Evolutionary conservation across 35 echinoderm and acorn worm genomes (phyloP).

Genomic region (Holothuria glaberrima): DNA sequence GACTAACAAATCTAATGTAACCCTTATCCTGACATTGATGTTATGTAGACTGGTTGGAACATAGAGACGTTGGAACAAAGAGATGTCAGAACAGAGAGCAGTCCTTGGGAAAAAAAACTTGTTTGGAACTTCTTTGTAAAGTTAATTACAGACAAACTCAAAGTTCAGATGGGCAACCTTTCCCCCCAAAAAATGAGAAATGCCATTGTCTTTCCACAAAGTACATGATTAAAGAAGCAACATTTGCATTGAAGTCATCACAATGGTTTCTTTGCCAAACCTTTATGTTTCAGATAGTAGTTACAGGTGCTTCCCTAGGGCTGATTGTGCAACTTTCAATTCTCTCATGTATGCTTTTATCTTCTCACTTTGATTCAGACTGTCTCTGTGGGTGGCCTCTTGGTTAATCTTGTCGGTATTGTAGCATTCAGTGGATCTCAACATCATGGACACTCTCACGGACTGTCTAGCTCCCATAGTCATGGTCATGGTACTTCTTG

Average conservation of each 20-base stretch:
- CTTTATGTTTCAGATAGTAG: not conserved
- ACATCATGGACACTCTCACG: constrained; percentile 57
- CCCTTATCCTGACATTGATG: too few relatives aligned
- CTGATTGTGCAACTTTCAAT: not conserved
- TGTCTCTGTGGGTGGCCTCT: constrained; percentile 85
- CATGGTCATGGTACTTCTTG: constrained; percentile 34
- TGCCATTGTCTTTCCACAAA: too few relatives aligned
- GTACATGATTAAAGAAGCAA: too few relatives aligned
- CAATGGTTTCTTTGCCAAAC: not conserved
- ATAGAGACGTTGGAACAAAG: too few relatives aligned
- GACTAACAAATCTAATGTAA: too few relatives aligned
- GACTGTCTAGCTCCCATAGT: not conserved
- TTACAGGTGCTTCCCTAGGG: not conserved
- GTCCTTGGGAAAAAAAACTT: too few relatives aligned
- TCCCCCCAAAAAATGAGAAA: too few relatives aligned
- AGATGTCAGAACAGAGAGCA: too few relatives aligned
- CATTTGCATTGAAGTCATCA: not conserved
- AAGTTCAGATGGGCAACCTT: too few relatives aligned
- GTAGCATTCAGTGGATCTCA: constrained; percentile 77
- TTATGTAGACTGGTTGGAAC: too few relatives aligned
- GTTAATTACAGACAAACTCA: too few relatives aligned
- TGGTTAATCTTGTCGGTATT: constrained; percentile 94
- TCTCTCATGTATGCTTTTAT: not conserved
- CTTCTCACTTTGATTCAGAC: constrained; percentile 67
- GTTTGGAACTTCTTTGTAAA: too few relatives aligned